Evolutionary conservation across 2,113 vertebrate genomes (phyloP).

Genomic region (Ptilorrhoa leucosticta): DNA sequence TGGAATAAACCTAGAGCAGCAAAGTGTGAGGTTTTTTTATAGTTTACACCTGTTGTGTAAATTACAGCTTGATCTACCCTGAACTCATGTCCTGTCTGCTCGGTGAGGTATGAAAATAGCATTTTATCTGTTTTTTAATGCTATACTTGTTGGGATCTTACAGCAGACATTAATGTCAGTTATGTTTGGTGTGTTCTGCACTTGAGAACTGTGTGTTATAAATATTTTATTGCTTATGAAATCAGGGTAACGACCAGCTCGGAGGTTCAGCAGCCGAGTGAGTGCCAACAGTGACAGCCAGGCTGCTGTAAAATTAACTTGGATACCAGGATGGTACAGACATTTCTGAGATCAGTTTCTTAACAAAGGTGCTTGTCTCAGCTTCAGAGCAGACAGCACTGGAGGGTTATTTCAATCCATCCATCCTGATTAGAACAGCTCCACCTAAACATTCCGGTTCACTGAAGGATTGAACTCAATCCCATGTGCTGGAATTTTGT

Average conservation of each 20-base stretch:
- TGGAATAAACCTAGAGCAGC: not conserved
- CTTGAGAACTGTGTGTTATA: not conserved
- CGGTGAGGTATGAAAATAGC: not conserved
- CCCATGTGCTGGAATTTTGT: not conserved
- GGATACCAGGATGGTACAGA: not conserved
- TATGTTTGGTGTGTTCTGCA: not conserved
- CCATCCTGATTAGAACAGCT: not conserved
- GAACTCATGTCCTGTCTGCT: not conserved
- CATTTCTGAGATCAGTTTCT: not conserved
- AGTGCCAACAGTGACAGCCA: not conserved
- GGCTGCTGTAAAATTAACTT: not conserved
- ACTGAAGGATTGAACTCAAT: not conserved
- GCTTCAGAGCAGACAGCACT: not conserved
- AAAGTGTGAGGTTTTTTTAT: not conserved
- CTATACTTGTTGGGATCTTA: not conserved
- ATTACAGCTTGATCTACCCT: not conserved
- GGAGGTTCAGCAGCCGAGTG: not conserved
- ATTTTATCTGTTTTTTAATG: not conserved
- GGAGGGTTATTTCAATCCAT: not conserved
- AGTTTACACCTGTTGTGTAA: not conserved
- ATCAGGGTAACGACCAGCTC: not conserved
- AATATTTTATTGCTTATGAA: constrained; percentile 16
- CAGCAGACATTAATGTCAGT: not conserved
- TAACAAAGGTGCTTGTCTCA: not conserved
- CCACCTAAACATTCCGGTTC: not conserved